Conservation (phyloP, 2,888 invertebrate genomes). For the Macaria liturata region DNA sequence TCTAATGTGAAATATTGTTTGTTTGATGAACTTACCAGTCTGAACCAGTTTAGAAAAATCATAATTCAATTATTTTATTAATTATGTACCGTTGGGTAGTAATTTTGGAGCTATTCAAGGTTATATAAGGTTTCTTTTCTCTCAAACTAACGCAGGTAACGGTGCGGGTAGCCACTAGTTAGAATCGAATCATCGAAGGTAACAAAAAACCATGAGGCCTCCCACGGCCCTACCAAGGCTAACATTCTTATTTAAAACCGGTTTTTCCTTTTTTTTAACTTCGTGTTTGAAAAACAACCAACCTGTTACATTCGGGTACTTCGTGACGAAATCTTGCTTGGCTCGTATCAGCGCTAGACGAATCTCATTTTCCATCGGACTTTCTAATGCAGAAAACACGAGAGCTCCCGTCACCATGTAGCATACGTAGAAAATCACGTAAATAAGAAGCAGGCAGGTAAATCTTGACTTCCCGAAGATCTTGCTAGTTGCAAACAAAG, state of each 20-base stretch:
- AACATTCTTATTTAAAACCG: slow-evolving; percentile 10
- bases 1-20: no score
- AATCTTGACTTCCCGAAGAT: slow-evolving; percentile 81
- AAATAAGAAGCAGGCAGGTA: slow-evolving; percentile 78
- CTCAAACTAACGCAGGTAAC: no score
- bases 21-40: no score
- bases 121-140: no score
- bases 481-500: slow-evolving; percentile 64
- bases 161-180: no score
- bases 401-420: slow-evolving; percentile 87
- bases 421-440: slow-evolving; percentile 82
- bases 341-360: slow-evolving; percentile 75
- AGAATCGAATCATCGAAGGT: no score
- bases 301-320: slow-evolving; percentile 86
- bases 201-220: not conserved
- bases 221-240: slow-evolving; percentile 15
- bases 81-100: no score
- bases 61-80: no score
- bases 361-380: slow-evolving; percentile 83
- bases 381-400: slow-evolving; percentile 87
- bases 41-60: no score
- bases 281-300: slow-evolving; percentile 35
- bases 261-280: not conserved
- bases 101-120: no score
- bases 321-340: slow-evolving; percentile 80